Base-by-base conservation (phyloP, 2,797 vertebrate species). In the Pteropus rufus region DNA sequence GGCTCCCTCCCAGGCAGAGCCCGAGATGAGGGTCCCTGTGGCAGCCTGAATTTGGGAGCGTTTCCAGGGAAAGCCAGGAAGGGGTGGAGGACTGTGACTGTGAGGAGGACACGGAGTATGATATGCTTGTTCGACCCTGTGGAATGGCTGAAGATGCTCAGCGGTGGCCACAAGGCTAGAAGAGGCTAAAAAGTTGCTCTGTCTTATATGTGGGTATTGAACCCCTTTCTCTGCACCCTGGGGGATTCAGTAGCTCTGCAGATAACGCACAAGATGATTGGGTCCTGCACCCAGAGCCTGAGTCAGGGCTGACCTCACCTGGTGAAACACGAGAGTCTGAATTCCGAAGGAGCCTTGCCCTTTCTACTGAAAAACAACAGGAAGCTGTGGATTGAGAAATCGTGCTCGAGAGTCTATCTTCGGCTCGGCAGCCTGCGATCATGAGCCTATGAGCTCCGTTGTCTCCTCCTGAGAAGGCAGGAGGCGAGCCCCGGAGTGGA, bases 11-110 rank as follows among this genome's bases (percentile, higher is more conserved):
- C 49, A 10, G 7, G 2, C 70, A 36, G 31, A 49, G 3, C 41
- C 4, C 0, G n/a, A 65, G 7, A 7, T 15, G n/a, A 36, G 72
- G n/a, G 9, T 14, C 10, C 31, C 4, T 1, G 10, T 12, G 23
- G 41, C 36, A 76, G 49, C 18, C 14, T n/a, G 24, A 16, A n/a
- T 18, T 15, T 58, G 83, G 52, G 41, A 10, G 18, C 5, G n/a
- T 75, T 75, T 75, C 23, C 21, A 62, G 56, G 56, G 14, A 36
- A 39, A 52, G 44, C 21, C 65, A 15, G 23, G 3, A 29, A 19
- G 36, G 0, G 12, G 18, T 36, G 29, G 49, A 70, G 36, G 26
- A 21, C 0, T 41, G 26, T 21, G 41, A n/a, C 14, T 7, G 19
- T 24, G 72, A 52, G 18, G 52, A 24, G 26, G 44, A 52, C 3